A percentile compares a stretch with the other conserved stretches of the same genome.
Conservation (phyloP, 2,888 invertebrate genomes). For the Erannis defoliaria region DNA sequence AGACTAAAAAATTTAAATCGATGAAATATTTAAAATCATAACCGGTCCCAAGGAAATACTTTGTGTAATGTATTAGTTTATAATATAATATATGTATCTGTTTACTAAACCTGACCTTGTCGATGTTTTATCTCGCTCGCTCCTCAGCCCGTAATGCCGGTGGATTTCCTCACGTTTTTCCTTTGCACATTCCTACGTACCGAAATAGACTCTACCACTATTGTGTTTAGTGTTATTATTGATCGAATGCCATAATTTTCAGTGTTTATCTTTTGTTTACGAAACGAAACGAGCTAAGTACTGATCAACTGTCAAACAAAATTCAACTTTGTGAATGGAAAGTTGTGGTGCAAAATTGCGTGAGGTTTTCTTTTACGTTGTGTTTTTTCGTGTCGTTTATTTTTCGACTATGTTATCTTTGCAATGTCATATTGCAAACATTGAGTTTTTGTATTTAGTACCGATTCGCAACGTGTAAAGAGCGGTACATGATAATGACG, state of each 20-base stretch:
- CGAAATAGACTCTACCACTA: constrained; percentile 55
- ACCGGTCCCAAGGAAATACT: constrained; percentile 40
- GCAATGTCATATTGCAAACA: constrained; percentile 82
- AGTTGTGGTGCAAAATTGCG: constrained; percentile 46
- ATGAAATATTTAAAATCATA: constrained; percentile 23
- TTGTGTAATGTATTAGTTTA: constrained; percentile 40
- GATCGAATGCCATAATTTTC: constrained; percentile 55
- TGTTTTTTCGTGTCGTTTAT: constrained; percentile 42
- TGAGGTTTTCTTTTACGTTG: constrained; percentile 36
- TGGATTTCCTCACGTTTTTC: constrained; percentile 77
- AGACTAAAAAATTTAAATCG: constrained; percentile 8
- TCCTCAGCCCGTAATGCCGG: constrained; percentile 56
- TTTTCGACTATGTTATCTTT: constrained; percentile 74
- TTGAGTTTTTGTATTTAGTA: constrained; percentile 62
- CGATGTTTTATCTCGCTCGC: constrained; percentile 63
- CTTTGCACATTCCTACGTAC: constrained; percentile 53
- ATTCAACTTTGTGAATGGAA: constrained; percentile 40
- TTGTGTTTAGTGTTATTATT: constrained; percentile 54
- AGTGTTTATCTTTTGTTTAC: constrained; percentile 71
- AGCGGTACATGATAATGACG: constrained; percentile 33
- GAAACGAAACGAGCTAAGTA: constrained; percentile 52
- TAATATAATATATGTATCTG: constrained; percentile 52
- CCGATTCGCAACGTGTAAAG: constrained; percentile 46
- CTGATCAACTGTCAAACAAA: constrained; percentile 35
- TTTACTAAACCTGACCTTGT: constrained; percentile 78